Conservation (phyloP, 2,888 invertebrate genomes). For the Scaptomyza parva region DNA sequence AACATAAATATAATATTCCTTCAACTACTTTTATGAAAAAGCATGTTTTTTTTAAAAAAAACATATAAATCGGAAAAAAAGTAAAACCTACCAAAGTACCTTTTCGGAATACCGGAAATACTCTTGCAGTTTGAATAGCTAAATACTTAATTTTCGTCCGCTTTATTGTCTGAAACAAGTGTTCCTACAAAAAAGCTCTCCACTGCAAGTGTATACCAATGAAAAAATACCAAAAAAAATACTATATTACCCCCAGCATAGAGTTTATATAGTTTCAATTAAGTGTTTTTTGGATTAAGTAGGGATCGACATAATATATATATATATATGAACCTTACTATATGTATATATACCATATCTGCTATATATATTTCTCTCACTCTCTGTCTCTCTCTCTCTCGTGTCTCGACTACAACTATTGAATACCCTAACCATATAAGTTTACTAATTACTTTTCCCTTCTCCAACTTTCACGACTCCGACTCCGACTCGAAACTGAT, state of each 20-base stretch:
- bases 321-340: slow-evolving; percentile 20
- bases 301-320: slow-evolving; percentile 41
- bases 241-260: slow-evolving; percentile 20
- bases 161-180: too few relatives aligned
- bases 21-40: too few relatives aligned
- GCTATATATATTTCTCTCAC: slow-evolving; percentile 23
- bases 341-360: slow-evolving; percentile 42
- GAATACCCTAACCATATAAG: not conserved
- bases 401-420: not conserved
- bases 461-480: slow-evolving; percentile 6
- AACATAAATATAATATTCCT: slow-evolving; percentile 9
- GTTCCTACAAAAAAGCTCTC: too few relatives aligned
- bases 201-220: slow-evolving; percentile 26
- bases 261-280: slow-evolving; percentile 40
- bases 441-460: slow-evolving; percentile 22
- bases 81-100: not conserved
- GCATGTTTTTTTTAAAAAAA: slow-evolving; percentile 42
- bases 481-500: not conserved
- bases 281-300: slow-evolving; percentile 34
- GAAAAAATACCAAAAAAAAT: not conserved
- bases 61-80: slow-evolving; percentile 3
- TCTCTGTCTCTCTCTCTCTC: not conserved
- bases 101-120: slow-evolving; percentile 20
- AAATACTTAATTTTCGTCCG: too few relatives aligned
- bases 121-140: slow-evolving; percentile 24